Evolutionary conservation across 2,888 invertebrate species (phyloP), one percentile per base, ranked within the genome.

Genomic region (Cordilura impudica): DNA sequence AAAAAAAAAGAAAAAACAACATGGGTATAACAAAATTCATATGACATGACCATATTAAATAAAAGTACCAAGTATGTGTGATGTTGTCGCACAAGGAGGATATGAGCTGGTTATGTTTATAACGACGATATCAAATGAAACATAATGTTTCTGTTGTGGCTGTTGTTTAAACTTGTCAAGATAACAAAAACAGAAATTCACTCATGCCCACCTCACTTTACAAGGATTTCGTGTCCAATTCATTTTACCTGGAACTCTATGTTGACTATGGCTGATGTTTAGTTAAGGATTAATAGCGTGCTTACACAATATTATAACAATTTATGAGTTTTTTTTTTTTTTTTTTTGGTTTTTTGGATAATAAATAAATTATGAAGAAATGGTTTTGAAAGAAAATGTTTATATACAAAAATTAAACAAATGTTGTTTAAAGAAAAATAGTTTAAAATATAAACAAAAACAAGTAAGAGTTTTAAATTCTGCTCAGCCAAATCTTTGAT

Each of bases 141-240:
- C 67, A 75, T 67, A 45, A 71, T 79, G 71, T 75, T 71, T 21
- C 47, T 47, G 65, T 70, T 74, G 70, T 56, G 45, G 61, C 66
- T 79, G 56, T 43, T 72, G 29, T 60, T 54, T 70, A 67, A 72
- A 39, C 63, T 72, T 79, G 75, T 79, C 79, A 79, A 79, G 75
- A 75, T 75, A 74, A 66, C 23, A 78, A 66, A 45, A 54, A 71
- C 53, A 72, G 8, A 56, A 49, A 31, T 12, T 19, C 4, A 39
- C 35, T 4, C n/a, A 39, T 39, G 26, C 26, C 16, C 23, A 54
- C 31, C 21, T 14, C 2, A 23, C 19, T 16, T 39, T 63, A 70
- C 69, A 70, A 63, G 63, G 49, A 56, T 43, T 75, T 75, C 63
- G 70, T 75, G 63, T 69, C 75, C 75, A 75, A 75, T 63, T 69